Evolutionary conservation across 2,888 invertebrate genomes (phyloP), one percentile per base, ranked within the genome.

Genomic region (Fragum fragum): DNA sequence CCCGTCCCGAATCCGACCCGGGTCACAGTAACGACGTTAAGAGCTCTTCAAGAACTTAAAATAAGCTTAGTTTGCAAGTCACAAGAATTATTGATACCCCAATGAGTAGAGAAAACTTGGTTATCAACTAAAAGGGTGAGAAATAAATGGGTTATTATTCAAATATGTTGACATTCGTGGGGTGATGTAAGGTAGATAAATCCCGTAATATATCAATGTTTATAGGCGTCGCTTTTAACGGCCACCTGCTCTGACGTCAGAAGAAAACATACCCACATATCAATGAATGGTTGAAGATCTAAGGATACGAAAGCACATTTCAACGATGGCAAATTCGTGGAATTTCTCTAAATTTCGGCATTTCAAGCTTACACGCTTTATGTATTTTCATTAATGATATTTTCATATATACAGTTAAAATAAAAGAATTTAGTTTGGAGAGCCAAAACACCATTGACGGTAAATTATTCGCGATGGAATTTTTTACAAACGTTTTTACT

Each of bases 201-300:
- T 18, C 32, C 32, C n/a, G 6, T n/a, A 55, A n/a, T 21, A 7
- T n/a, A 6, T 32, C 55, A 71, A 73, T 73, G 73, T 73, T 73
- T 73, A 73, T 32, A 73, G 73, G 53, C 21, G 73, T 63, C 81
- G 81, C 81, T 82, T 82, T 69, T 70, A 18, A 63, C 74, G 79
- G 78, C 76, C 85, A 82, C 80, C 70, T 82, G 82, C 74, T 79
- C n/a, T 82, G 85, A 85, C 85, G 85, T 85, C 81, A 77, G 32
- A 21, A n/a, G 72, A 71, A 71, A 83, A 76, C 70, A 72, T 59
- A 74, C 14, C 63, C 53, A 70, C 66, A 70, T 70, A 79, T 79
- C 79, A 77, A 85, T 85, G 85, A 78, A 82, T 69, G 71, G 71
- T 29, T 39, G 74, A 69, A 76, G 69, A 73, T 70, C 69, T 63